phyloP scores from a whole-genome alignment of 2,888 invertebrate species.

The Taenaris catops region DNA sequence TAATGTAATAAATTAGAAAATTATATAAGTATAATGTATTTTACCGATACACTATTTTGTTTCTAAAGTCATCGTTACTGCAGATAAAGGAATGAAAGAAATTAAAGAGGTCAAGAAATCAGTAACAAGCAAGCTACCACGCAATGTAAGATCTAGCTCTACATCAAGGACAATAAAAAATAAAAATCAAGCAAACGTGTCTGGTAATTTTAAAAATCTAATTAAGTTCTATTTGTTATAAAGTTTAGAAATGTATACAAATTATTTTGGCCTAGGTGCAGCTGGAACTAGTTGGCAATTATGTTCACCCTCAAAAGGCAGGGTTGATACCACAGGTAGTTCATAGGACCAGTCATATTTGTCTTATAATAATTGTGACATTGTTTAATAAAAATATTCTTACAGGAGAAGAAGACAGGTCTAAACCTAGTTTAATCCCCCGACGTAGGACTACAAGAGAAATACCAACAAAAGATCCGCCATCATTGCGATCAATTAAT shows the following conservation, averaged over 20 bases:
- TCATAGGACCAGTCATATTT: too few species aligned
- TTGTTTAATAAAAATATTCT: too few species aligned
- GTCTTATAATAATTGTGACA: too few species aligned
- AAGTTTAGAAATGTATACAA: too few species aligned
- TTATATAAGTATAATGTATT: too few species aligned
- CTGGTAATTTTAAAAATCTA: not conserved
- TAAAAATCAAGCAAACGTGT: not conserved
- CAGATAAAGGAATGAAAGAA: conserved; percentile 5
- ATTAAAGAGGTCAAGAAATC: not conserved
- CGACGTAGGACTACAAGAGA: conserved; percentile 30
- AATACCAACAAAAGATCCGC: conserved; percentile 17
- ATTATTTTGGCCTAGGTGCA: too few species aligned
- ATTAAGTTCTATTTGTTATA: too few species aligned
- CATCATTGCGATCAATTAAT: conserved; percentile 4
- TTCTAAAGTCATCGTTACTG: too few species aligned
- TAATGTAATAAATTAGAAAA: too few species aligned
- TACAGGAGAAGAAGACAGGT: conserved; percentile 20
- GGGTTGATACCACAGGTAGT: not conserved
- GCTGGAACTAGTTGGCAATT: conserved; percentile 19
- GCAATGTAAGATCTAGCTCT: not conserved
- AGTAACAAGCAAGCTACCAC: not conserved
- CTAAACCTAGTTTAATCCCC: conserved; percentile 43
- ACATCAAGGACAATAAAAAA: not conserved
- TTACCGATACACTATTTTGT: too few species aligned
- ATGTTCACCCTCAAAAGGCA: conserved; percentile 1